A percentile compares a stretch with the other conserved stretches of the same genome.
phyloP scores from a whole-genome alignment of 2,797 vertebrate species.

The Chromis chromis region DNA sequence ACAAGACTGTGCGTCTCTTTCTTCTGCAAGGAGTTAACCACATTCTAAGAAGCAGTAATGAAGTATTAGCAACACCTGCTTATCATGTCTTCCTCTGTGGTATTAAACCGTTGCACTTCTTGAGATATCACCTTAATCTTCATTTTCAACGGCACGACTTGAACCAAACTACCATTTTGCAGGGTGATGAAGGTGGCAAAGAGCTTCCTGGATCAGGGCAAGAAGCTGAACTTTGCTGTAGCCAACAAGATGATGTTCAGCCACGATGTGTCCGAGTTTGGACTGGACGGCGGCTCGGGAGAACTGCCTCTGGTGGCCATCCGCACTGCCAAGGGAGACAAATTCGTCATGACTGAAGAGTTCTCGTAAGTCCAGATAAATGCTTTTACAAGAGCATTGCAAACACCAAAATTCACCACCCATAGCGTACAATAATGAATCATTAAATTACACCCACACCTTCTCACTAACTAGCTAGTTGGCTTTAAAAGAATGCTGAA shows the following conservation, averaged over 20 bases:
- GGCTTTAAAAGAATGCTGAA: too few species aligned
- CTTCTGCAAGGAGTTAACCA: background rate
- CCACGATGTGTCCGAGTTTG: conserved; percentile 92
- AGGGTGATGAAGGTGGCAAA: conserved; percentile 98
- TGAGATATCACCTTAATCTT: background rate
- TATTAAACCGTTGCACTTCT: too few species aligned
- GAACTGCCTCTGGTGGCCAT: conserved; percentile 93
- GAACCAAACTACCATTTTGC: conserved; percentile 1
- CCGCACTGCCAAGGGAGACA: conserved; percentile 92
- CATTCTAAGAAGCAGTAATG: background rate
- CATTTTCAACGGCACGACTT: background rate
- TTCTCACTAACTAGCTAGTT: too few species aligned
- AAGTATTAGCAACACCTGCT: background rate
- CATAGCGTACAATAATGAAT: background rate
- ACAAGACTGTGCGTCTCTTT: background rate
- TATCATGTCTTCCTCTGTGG: too few species aligned
- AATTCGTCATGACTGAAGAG: conserved; percentile 95
- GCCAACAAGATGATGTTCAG: conserved; percentile 90
- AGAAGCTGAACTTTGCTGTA: conserved; percentile 91
- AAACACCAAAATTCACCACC: background rate
- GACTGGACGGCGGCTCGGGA: conserved; percentile 87
- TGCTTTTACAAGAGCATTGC: too few species aligned
- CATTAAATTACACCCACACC: background rate
- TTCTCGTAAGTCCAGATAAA: conserved; percentile 88
- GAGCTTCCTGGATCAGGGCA: conserved; percentile 92